Percentiles rank a stretch among this genome's conserved stretches.
phyloP scores from a whole-genome alignment of 2,113 vertebrate species.

The Motacilla alba region DNA sequence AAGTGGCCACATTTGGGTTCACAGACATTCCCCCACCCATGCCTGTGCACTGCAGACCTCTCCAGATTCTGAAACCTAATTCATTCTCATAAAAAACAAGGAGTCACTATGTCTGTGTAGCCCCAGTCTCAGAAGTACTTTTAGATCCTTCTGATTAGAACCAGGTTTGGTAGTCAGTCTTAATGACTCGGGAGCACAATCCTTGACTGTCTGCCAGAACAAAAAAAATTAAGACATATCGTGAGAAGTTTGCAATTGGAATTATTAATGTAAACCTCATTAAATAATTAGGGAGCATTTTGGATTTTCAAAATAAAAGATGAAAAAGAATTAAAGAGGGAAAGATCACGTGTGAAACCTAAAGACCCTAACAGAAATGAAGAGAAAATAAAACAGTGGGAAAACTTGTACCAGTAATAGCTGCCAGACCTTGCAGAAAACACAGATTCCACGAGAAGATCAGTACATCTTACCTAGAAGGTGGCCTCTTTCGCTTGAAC shows the following conservation, averaged over 20 bases:
- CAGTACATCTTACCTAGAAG: background rate
- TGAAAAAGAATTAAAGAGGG: background rate
- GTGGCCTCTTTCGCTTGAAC: background rate
- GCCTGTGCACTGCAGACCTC: background rate
- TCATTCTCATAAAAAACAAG: background rate
- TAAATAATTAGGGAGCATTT: background rate
- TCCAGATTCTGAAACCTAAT: background rate
- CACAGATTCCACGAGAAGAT: background rate
- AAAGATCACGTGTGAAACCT: background rate
- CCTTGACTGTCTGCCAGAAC: background rate
- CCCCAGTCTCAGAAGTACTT: background rate
- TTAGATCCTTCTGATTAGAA: background rate
- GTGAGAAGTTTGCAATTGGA: background rate
- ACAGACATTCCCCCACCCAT: background rate
- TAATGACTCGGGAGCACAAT: background rate
- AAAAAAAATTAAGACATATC: background rate
- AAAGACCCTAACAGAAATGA: background rate
- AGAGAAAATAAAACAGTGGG: background rate
- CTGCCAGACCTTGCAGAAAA: background rate
- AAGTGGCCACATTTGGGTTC: background rate
- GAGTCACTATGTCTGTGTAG: background rate
- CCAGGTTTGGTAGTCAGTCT: background rate
- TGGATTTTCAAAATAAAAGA: background rate
- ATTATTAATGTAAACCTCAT: background rate
- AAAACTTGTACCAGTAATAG: background rate